Conservation (phyloP, 2,113 vertebrate species). For the Lota lota region DNA sequence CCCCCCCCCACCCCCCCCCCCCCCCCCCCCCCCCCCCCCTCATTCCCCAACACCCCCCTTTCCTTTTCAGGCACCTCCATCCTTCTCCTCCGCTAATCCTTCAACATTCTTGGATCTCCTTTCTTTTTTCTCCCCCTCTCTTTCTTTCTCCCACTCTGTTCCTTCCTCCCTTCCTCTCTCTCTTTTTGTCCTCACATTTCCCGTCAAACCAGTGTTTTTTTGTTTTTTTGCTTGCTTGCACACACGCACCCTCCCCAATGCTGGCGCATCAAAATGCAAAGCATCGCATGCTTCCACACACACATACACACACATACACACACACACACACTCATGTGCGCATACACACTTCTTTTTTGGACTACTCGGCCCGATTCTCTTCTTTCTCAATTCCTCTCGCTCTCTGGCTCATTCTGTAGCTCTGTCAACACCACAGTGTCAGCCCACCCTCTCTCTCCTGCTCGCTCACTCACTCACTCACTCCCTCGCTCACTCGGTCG, state of each 20-base stretch:
- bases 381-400: conserved; percentile 33
- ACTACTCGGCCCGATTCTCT: not conserved
- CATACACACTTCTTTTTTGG: too few relatives aligned
- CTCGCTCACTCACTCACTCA: conserved; percentile 29
- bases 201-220: not conserved
- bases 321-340: conserved; percentile 9
- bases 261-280: too few relatives aligned
- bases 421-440: too few relatives aligned
- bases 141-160: not conserved
- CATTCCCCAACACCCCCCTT: conserved; percentile 19
- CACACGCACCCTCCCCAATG: conserved; percentile 4
- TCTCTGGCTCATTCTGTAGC: conserved; percentile 28
- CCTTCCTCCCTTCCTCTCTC: not conserved
- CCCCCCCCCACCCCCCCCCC: too few relatives aligned
- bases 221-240: not conserved
- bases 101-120: not conserved
- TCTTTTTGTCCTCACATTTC: not conserved
- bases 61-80: conserved; percentile 21
- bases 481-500: conserved; percentile 54
- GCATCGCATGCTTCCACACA: conserved; percentile 7
- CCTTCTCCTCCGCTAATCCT: not conserved
- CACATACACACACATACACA: not conserved
- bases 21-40: conserved; percentile 33
- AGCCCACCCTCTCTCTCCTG: too few relatives aligned
- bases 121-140: conserved; percentile 7